Conservation (phyloP, 2,113 vertebrate species). For the Ammospiza nelsoni region DNA sequence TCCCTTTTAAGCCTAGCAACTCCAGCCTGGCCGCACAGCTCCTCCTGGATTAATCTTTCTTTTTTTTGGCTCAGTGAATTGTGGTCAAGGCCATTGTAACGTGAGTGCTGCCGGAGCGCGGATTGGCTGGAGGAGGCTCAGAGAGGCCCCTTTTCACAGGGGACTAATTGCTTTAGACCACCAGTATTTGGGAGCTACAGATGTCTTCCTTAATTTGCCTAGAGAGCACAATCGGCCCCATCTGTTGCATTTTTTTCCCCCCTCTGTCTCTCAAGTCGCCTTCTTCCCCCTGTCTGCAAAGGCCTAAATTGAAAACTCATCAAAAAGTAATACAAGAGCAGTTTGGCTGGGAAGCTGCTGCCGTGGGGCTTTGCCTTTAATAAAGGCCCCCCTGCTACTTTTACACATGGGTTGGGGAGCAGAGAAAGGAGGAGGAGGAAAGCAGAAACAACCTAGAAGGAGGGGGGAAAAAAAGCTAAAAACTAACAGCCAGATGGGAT, state of each 20-base stretch:
- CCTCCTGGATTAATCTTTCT: slow-evolving; percentile 89
- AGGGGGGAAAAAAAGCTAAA: slow-evolving; percentile 66
- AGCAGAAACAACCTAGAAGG: slow-evolving; percentile 74
- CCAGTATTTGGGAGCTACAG: slow-evolving; percentile 94
- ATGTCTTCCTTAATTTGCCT: slow-evolving; percentile 99
- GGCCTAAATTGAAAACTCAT: slow-evolving; percentile 98
- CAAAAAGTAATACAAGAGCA: slow-evolving; percentile 99
- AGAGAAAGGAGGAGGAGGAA: slow-evolving; percentile 75
- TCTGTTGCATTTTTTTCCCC: slow-evolving; percentile 94
- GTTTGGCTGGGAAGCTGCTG: slow-evolving; percentile 91
- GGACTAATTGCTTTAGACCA: slow-evolving; percentile 94
- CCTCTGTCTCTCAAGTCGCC: slow-evolving; percentile 74
- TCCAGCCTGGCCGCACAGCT: slow-evolving; percentile 77
- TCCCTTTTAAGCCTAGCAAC: slow-evolving; percentile 76
- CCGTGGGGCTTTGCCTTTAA: slow-evolving; percentile 84
- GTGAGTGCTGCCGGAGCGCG: slow-evolving; percentile 85
- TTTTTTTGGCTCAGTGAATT: slow-evolving; percentile 89
- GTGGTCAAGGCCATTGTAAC: slow-evolving; percentile 94
- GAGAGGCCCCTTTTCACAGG: slow-evolving; percentile 89
- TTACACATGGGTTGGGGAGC: slow-evolving; percentile 81
- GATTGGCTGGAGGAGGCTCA: slow-evolving; percentile 88
- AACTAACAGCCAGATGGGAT: slow-evolving; percentile 92
- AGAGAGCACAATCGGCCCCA: slow-evolving; percentile 97
- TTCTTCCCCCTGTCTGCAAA: slow-evolving; percentile 88
- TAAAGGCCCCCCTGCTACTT: slow-evolving; percentile 89